Percentiles rank a stretch among this genome's conserved stretches.
Conservation (phyloP, 1,140 invertebrate species). For the Drosophila navojoa region DNA sequence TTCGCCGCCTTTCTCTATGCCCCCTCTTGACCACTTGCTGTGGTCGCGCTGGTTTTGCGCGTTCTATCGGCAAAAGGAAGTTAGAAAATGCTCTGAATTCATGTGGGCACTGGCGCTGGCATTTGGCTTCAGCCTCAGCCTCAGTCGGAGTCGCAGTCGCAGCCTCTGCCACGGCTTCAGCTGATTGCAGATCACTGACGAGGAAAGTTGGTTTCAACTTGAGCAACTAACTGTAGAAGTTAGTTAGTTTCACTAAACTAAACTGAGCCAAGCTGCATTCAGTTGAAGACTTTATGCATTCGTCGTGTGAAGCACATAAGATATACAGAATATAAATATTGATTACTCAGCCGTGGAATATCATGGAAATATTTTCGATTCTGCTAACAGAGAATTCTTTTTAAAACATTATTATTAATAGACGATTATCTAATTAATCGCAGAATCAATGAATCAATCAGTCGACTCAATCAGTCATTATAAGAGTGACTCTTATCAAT, state of each 20-base stretch:
- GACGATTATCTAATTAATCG: no score
- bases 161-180: not conserved
- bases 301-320: no score
- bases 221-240: conserved; percentile 6
- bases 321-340: no score
- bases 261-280: not conserved
- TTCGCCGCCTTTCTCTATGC: no score
- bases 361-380: no score
- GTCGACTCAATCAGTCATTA: no score
- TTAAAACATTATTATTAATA: no score
- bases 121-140: conserved; percentile 17
- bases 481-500: no score
- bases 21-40: conserved; percentile 28
- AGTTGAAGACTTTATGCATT: not conserved
- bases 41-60: conserved; percentile 49
- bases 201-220: not conserved
- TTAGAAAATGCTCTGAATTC: conserved; percentile 78
- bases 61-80: conserved; percentile 78
- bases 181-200: conserved; percentile 14
- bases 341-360: no score
- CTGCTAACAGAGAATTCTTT: no score
- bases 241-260: conserved; percentile 2
- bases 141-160: not conserved
- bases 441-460: no score
- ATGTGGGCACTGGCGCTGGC: conserved; percentile 49